phyloP scores from a whole-genome alignment of 2,797 vertebrate genomes.

The Chloroceryle inda region DNA sequence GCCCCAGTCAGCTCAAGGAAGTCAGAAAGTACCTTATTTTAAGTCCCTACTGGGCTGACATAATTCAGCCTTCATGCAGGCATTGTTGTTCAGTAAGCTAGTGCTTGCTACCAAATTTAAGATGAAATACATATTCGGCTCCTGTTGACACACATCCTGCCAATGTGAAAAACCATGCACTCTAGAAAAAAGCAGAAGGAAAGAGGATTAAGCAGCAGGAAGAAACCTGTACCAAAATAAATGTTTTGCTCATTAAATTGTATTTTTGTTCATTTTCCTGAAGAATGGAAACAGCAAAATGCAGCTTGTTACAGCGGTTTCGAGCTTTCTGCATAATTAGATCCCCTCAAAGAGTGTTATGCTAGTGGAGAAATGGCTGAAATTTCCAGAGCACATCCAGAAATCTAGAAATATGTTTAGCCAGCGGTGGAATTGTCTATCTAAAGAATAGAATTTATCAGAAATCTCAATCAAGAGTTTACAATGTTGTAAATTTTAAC shows the following conservation, averaged over 20 bases:
- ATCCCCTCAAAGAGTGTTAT: background rate
- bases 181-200: slow-evolving; percentile 12
- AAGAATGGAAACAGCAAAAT: background rate
- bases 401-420: background rate
- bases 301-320: background rate
- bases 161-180: background rate
- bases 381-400: background rate
- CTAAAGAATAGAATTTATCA: background rate
- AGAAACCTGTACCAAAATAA: slow-evolving; percentile 23
- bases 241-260: slow-evolving; percentile 37
- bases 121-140: background rate
- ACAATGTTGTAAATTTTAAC: background rate
- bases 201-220: slow-evolving; percentile 49
- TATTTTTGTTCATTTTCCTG: background rate
- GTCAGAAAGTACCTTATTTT: background rate
- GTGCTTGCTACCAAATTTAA: background rate
- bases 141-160: background rate
- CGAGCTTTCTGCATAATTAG: background rate
- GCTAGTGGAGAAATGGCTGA: background rate
- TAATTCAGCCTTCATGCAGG: background rate
- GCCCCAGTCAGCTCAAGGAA: background rate
- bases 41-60: background rate
- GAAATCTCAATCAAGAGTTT: background rate
- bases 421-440: too few species aligned
- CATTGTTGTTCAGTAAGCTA: background rate